Evolutionary conservation across 2,888 invertebrate species (phyloP).

Genomic region (Callyntrura guangdongensis): DNA sequence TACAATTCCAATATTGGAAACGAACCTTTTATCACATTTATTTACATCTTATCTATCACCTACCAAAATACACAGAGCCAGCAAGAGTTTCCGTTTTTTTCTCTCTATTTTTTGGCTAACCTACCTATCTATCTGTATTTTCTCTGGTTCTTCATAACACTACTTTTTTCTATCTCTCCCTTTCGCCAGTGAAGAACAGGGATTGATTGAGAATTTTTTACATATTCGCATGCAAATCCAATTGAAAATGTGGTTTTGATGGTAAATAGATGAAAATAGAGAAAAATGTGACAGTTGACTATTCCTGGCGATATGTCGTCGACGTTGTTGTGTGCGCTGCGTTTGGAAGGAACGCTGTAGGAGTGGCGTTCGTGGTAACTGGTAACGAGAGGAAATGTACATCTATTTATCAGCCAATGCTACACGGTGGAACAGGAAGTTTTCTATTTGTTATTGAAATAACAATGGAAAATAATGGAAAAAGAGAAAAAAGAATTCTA

Average conservation of each 20-base stretch:
- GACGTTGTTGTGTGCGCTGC: background rate
- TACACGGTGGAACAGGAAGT: slow-evolving; percentile 38
- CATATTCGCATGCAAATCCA: slow-evolving; percentile 62
- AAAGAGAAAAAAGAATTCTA: slow-evolving; percentile 26
- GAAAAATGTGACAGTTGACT: slow-evolving; percentile 68
- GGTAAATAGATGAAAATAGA: slow-evolving; percentile 67
- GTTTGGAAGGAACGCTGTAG: background rate
- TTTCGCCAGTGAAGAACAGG: background rate
- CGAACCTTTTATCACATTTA: slow-evolving; percentile 56
- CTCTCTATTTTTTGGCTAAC: background rate
- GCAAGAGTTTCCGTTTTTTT: background rate
- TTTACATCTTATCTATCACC: slow-evolving; percentile 46
- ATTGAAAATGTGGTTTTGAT: slow-evolving; percentile 71
- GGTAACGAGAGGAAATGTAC: slow-evolving; percentile 36
- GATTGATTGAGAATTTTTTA: slow-evolving; percentile 65
- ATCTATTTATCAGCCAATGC: background rate
- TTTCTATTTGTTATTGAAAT: slow-evolving; percentile 59
- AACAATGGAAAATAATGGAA: slow-evolving; percentile 62
- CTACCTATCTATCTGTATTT: background rate
- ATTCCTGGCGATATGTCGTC: background rate
- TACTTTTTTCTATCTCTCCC: background rate
- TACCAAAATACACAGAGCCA: background rate
- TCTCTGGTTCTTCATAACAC: slow-evolving; percentile 19
- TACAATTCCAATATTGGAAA: slow-evolving; percentile 39
- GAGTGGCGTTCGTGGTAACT: background rate